Base-by-base conservation (phyloP, 2,888 invertebrate species). In the Drosophila prolongata region DNA sequence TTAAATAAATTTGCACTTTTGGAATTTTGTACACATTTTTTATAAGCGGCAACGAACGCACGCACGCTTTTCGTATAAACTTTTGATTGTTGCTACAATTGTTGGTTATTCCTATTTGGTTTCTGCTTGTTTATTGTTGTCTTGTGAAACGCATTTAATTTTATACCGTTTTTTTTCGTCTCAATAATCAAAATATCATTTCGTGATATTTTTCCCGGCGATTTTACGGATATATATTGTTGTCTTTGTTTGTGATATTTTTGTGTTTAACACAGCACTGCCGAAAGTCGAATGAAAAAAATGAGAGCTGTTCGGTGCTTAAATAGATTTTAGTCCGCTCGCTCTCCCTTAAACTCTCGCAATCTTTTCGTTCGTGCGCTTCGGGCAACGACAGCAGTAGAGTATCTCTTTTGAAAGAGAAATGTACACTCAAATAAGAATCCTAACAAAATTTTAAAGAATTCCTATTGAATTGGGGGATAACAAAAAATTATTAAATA, bases 1-100 rank as follows among this genome's bases (percentile, higher is more conserved):
- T 72, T 61, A 47, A 61, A 65, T 49, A 47, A 59, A 71, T 73
- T 53, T 54, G 66, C 67, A 80, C 78, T 57, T 49, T 71, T 72
- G 57, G 30, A 61, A 62, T 75, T 69, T 75, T 66, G 34, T 68
- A 60, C 67, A 76, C 88, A 82, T 82, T 87, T 78, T 74, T 40
- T 16, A 35, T 43, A 13, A 35, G 77, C 67, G 71, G 61, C 76
- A 64, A 61, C 60, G 37, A 61, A 61, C 61, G 61, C 55, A 37
- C 69, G 85, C 76, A 77, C 58, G 62, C 75, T 43, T 59, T 55
- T 42, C 56, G 58, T 16, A 40, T 27, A 16, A 37, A 64, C 35
- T 44, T 65, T 65, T 65, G 65, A 65, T 65, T 65, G 65, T 40
- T 65, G 67, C 54, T 53, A 16, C 44, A 43, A 37, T 57, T 37